Percentiles rank a stretch among this genome's conserved stretches.
Evolutionary conservation across 2,888 invertebrate genomes (phyloP).

Genomic region (Phaonia tiefii): DNA sequence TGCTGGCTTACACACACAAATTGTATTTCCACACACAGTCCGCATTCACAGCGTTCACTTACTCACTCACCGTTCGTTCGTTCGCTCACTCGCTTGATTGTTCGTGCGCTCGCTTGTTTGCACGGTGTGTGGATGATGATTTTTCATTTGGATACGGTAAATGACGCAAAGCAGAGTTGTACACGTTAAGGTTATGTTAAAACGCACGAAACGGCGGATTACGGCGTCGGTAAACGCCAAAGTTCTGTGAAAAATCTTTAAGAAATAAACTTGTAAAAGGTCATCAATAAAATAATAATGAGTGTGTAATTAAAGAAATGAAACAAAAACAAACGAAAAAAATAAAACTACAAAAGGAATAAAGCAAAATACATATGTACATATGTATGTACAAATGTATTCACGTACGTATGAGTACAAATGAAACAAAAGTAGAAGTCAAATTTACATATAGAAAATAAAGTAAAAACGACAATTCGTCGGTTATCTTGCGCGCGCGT

Average conservation of each 20-base stretch:
- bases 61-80: slow-evolving; percentile 55
- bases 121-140: slow-evolving; percentile 9
- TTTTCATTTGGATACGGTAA: slow-evolving; percentile 20
- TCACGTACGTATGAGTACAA: not conserved
- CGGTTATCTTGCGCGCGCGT: slow-evolving; percentile 28
- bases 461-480: not conserved
- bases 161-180: not conserved
- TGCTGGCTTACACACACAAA: slow-evolving; percentile 62
- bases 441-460: not conserved
- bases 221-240: slow-evolving; percentile 3
- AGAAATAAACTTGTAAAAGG: too few relatives aligned
- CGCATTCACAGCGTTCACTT: slow-evolving; percentile 68
- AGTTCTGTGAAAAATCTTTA: too few relatives aligned
- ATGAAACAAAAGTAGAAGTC: not conserved
- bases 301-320: too few relatives aligned
- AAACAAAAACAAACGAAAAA: not conserved
- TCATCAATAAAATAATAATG: too few relatives aligned
- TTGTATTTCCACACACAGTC: slow-evolving; percentile 28
- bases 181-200: too few relatives aligned
- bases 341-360: slow-evolving; percentile 6
- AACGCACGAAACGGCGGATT: not conserved
- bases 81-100: slow-evolving; percentile 15
- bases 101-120: slow-evolving; percentile 35
- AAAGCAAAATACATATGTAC: slow-evolving; percentile 20
- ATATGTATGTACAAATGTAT: not conserved